These are phyloP conservation scores for Puntigrus tetrazona DNA, from an alignment of 2,113 vertebrate species.

Conservation along the genomic window DNA sequence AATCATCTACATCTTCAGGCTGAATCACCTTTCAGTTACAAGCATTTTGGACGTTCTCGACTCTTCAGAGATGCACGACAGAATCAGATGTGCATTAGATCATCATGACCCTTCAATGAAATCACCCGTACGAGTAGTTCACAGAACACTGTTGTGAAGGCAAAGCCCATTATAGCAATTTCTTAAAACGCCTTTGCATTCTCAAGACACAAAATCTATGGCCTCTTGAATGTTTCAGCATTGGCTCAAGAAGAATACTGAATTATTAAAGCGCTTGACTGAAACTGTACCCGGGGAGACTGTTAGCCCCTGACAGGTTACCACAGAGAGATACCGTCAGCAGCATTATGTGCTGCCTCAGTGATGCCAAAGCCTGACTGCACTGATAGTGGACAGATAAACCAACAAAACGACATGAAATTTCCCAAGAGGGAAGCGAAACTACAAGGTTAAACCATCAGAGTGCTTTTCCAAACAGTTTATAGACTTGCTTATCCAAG, in stretches of 20 bases:
- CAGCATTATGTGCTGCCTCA: conserved; percentile 58
- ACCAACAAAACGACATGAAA: neutral
- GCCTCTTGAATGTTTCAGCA: conserved; percentile 64
- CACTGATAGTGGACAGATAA: conserved; percentile 44
- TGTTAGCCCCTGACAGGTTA: conserved; percentile 22
- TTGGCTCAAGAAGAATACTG: conserved; percentile 59
- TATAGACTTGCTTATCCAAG: conserved; percentile 36
- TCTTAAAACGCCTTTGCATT: neutral
- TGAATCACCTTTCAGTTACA: neutral
- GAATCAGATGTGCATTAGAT: neutral
- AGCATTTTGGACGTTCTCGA: neutral
- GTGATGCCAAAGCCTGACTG: conserved; percentile 41
- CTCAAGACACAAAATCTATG: conserved; percentile 60
- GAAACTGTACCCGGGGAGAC: conserved; percentile 63
- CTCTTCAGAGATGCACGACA: neutral
- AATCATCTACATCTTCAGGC: neutral
- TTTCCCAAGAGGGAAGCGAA: conserved; percentile 41
- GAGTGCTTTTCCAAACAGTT: conserved; percentile 50
- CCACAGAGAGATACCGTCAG: conserved; percentile 55
- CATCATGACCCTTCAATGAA: neutral
- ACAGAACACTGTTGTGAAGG: neutral
- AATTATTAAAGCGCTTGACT: conserved; percentile 71
- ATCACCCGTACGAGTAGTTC: neutral
- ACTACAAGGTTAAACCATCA: conserved; percentile 40
- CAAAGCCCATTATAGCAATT: conserved; percentile 1